Evolutionary conservation across 2,113 vertebrate species (phyloP), one percentile per base, ranked within the genome.

Genomic region (Megaptera novaeangliae): DNA sequence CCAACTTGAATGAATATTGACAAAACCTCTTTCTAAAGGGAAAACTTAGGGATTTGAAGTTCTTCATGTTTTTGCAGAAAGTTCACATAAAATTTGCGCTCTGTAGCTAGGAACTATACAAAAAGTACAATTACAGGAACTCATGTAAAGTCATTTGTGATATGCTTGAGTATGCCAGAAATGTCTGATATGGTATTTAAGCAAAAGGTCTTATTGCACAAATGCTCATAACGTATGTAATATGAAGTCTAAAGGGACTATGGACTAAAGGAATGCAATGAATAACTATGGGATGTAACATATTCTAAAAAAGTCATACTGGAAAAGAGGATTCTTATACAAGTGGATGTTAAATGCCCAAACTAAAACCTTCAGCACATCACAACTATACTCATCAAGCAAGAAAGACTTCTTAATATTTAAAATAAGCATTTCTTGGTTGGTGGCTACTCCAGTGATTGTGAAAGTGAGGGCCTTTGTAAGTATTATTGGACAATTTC

Each of bases 1-100:
- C 78, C 95, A 95, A 5, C 13, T 90, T 66, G 97, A 98, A 98
- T 94, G 97, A 98, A 98, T 97, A 94, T 95, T 91, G 97, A 97
- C 57, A 71, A 78, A 95, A 98, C 96, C 94, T 27, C 66, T 93
- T 98, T 97, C 12, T 97, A 97, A 0, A 0, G 72, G 64, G 49
- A 97, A 91, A 84, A 97, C 97, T 93, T 80, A 97, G 78, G 66
- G 36, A 89, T 21, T 55, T 55, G 95, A 46, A 55, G 57, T 52
- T 92, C 52, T 91, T 72, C 63, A 14, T 94, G 44, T 36, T 96
- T 95, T 44, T 78, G 39, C 52, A 88, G 74, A 94, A 98, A 98
- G 68, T 97, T 98, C 86, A 94, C 29, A 39, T 57, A 77, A 88
- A 98, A 96, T 96, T 91, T 95, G 41, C 4, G 91, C 95, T 92